Conservation (phyloP, 2,797 vertebrate species). For the Oreochromis grahami region DNA sequence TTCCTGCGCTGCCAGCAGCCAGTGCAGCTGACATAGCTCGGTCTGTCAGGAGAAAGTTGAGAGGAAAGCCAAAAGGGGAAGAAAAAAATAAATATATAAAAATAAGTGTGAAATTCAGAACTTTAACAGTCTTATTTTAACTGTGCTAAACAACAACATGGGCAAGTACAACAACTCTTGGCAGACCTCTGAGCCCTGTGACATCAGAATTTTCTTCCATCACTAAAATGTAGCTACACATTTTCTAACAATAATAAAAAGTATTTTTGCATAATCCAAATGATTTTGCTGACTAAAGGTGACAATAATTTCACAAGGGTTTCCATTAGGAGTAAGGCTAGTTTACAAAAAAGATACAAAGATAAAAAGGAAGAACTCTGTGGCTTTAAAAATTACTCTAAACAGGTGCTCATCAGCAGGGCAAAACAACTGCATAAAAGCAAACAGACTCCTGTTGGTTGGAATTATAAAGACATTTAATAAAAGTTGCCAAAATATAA, state of each 20-base stretch:
- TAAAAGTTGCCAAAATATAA: not conserved
- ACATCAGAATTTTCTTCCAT: not conserved
- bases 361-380: not conserved
- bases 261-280: not conserved
- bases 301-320: not conserved
- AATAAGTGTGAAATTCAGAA: not conserved
- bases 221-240: not conserved
- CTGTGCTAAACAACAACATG: not conserved
- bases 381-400: not conserved
- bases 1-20: conserved; percentile 76
- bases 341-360: not conserved
- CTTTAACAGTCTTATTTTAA: not conserved
- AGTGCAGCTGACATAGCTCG: conserved; percentile 78
- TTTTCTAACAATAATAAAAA: not conserved
- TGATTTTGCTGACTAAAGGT: not conserved
- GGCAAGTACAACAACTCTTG: not conserved
- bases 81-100: not conserved
- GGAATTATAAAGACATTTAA: not conserved
- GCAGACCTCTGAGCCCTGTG: not conserved
- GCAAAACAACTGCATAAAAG: not conserved
- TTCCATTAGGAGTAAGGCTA: not conserved
- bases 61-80: not conserved
- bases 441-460: not conserved
- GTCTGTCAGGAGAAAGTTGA: conserved; percentile 54
- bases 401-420: not conserved